phyloP scores from a whole-genome alignment of 2,113 vertebrate species.

The Phylloscopus trochilus region DNA sequence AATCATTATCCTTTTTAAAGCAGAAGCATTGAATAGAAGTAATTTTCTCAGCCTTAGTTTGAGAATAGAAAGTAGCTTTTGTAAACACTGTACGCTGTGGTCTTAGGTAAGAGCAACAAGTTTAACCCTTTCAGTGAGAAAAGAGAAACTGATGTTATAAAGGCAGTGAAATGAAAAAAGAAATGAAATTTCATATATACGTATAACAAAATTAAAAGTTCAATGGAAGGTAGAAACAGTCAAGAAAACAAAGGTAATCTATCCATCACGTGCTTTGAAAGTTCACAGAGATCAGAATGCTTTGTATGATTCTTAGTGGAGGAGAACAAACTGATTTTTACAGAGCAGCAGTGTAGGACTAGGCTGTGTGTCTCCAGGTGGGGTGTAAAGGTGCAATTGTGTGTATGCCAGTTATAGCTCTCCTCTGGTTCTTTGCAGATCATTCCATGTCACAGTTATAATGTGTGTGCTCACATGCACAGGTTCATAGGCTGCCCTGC shows the following conservation, averaged over 20 bases:
- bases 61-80: slow-evolving; percentile 12
- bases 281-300: not conserved
- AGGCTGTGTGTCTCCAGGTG: not conserved
- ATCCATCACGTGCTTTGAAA: not conserved
- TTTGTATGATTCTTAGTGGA: not conserved
- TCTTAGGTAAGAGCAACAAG: slow-evolving; percentile 7
- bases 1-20: slow-evolving; percentile 74
- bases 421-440: not conserved
- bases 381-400: not conserved
- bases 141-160: not conserved
- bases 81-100: slow-evolving; percentile 24
- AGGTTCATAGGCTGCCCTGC: not conserved
- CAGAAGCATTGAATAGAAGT: slow-evolving; percentile 63
- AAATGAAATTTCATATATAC: not conserved
- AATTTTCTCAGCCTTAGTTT: slow-evolving; percentile 68
- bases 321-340: not conserved
- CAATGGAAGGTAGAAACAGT: not conserved
- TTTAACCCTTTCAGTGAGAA: slow-evolving; percentile 32
- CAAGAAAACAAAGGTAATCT: not conserved
- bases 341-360: not conserved
- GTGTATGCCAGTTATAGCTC: rapidly evolving
- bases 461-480: rapidly evolving
- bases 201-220: not conserved
- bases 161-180: not conserved
- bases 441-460: not conserved